Percentiles rank a stretch among this genome's conserved stretches.
These are phyloP conservation scores for Euwallacea similis DNA, from an alignment of 1,140 invertebrate species.

Conservation along the genomic window DNA sequence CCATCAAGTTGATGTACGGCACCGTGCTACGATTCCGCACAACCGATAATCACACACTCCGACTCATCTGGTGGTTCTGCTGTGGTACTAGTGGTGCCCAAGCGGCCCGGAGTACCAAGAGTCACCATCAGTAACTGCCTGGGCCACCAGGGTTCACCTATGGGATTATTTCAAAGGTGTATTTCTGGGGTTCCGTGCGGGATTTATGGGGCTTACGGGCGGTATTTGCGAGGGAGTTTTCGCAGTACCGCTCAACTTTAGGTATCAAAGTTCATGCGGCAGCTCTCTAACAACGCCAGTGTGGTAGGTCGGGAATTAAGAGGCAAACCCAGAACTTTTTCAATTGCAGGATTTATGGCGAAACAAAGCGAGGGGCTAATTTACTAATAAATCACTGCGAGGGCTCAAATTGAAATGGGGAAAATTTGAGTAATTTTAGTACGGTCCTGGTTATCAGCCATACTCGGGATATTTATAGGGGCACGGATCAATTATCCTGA, in stretches of 20 bases:
- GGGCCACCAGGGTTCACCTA: conserved; percentile 4
- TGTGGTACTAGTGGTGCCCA: background rate
- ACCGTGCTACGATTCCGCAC: conserved; percentile 32
- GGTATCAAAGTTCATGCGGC: too few relatives aligned
- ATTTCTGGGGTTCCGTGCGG: conserved; percentile 22
- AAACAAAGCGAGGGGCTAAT: conserved; percentile 16
- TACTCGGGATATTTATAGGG: background rate
- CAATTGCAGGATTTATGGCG: conserved; percentile 11
- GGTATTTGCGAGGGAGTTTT: conserved; percentile 21
- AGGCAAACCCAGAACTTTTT: conserved; percentile 11
- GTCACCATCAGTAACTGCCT: too few relatives aligned
- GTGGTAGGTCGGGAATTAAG: conserved; percentile 27
- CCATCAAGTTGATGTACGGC: conserved; percentile 36
- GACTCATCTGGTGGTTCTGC: conserved; percentile 16
- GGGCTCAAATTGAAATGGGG: background rate
- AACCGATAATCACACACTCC: conserved; percentile 38
- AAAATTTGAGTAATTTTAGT: too few relatives aligned
- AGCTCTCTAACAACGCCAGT: too few relatives aligned
- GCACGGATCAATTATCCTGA: conserved; percentile 18
- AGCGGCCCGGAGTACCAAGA: too few relatives aligned
- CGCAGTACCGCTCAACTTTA: too few relatives aligned
- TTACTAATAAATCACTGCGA: conserved; percentile 17
- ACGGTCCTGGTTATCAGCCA: background rate
- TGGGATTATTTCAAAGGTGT: conserved; percentile 28
- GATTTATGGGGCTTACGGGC: conserved; percentile 21